phyloP scores from a whole-genome alignment of 2,888 invertebrate genomes.

The Leptogaster cylindrica region DNA sequence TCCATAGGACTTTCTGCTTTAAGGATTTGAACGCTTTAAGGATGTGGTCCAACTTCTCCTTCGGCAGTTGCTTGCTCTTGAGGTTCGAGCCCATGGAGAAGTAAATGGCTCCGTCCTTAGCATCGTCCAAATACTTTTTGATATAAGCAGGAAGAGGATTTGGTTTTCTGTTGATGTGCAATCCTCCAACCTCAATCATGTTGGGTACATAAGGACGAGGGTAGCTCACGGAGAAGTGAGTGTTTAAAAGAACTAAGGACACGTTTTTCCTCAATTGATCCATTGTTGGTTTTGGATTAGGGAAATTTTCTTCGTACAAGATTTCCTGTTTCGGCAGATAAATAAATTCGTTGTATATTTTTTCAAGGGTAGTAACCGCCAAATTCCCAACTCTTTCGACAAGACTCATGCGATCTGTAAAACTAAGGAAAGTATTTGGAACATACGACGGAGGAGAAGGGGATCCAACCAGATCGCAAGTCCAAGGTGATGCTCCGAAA shows the following conservation, averaged over 20 bases:
- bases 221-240: slow-evolving; percentile 56
- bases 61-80: slow-evolving; percentile 53
- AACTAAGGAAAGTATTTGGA: slow-evolving; percentile 53
- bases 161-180: slow-evolving; percentile 57
- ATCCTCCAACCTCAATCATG: slow-evolving; percentile 61
- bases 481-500: slow-evolving; percentile 42
- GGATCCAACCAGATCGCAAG: slow-evolving; percentile 49
- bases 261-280: slow-evolving; percentile 53
- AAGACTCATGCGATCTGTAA: slow-evolving; percentile 58
- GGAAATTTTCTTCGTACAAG: slow-evolving; percentile 54
- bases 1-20: slow-evolving; percentile 62
- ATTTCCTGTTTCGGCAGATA: slow-evolving; percentile 55
- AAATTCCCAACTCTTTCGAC: slow-evolving; percentile 57
- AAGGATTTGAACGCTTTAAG: slow-evolving; percentile 45
- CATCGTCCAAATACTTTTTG: slow-evolving; percentile 58
- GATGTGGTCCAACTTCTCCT: slow-evolving; percentile 10
- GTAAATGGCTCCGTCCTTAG: slow-evolving; percentile 62
- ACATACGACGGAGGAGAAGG: slow-evolving; percentile 59
- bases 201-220: slow-evolving; percentile 60
- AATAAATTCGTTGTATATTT: slow-evolving; percentile 50
- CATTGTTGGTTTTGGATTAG: slow-evolving; percentile 52
- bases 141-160: slow-evolving; percentile 57
- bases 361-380: slow-evolving; percentile 51
- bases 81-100: slow-evolving; percentile 63
- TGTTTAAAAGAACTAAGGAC: slow-evolving; percentile 57